Evolutionary conservation across 2,797 vertebrate genomes (phyloP), one percentile per base, ranked within the genome.

Genomic region (Labeo calbasu): DNA sequence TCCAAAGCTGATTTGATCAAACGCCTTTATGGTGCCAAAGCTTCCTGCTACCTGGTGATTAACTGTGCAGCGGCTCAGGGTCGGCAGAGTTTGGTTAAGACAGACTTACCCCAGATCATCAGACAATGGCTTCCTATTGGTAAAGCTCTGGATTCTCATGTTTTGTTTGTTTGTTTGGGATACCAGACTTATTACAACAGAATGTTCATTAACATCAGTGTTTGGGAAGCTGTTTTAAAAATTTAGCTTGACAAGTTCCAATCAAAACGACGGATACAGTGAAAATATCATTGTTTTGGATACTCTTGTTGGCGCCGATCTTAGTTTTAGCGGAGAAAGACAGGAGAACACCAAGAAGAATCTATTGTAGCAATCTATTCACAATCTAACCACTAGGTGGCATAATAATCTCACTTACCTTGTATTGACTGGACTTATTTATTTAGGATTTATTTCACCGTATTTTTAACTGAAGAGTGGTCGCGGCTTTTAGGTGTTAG

Each of bases 321-420:
- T 65, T 28, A 2, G 3, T 50, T 50, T 77, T 19, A 36, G 21
- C n/a, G 21, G 12, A 77, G 32, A 40, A 59, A 40, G 46, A 72
- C 1, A 14, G 2, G 4, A 14, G 32, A 36, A 36, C 32, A 36
- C 32, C 32, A 19, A 50, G 55, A 5, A 9, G 25, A 28, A 14
- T 14, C 61, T 15, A 0, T 25, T 10, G 2, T 8, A 55, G 19
- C 32, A 13, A 43, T 15, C 3, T 15, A 11, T n/a, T 9, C 55
- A 43, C 23, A 59, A 63, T 73, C 36, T 76, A 59, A 66, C 94
- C 95, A 88, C 93, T 92, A 94, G 94, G 92, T 94, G 94, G 65
- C 93, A 94, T 90, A 91, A 90, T 82, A 87, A 73, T 88, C 88
- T 92, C 81, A 89, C 12, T 23, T 23, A 53, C 66, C 36, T 50